Evolutionary conservation across 2,797 vertebrate genomes (phyloP), one percentile per base, ranked within the genome.

Genomic region (Lycodopsis pacificus): DNA sequence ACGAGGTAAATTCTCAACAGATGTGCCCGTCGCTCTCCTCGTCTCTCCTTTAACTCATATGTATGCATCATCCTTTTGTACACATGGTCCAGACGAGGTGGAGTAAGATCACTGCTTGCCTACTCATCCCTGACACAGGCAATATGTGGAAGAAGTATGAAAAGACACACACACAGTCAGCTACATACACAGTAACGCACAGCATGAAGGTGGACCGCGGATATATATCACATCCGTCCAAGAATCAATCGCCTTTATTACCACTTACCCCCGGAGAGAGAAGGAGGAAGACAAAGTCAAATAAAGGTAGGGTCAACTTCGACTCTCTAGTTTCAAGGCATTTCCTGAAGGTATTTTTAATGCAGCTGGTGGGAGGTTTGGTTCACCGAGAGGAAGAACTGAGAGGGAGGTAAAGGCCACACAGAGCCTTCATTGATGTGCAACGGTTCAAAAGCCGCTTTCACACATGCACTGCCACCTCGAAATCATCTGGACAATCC

Each of bases 221-320:
- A 72, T 73, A 83, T 88, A 86, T 59, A 88, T 90, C 82, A 89
- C 69, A 82, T 84, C 68, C 46, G 49, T 77, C 80, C 78, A 63
- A 46, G 69, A 84, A 89, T 92, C 62, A 91, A 90, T 90, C 85
- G 91, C 75, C 38, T 86, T 90, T 91, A 92, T 89, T 90, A 81
- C 81, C 69, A 56, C 68, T 82, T 80, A 89, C 58, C 66, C 64
- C 67, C 4, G 51, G 67, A 80, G 72, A 80, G 42, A 76, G 8
- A 34, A 3, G 20, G 36, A 65, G 22, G 56, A 42, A 32, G 46
- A 73, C 48, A 62, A 30, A 62, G 42, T 61, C 0, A 5, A 32
- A 57, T 25, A 46, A 62, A 63, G 36, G 34, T 4, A 44, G 38
- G 64, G 56, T 65, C 67, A 76, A 22, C 51, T 38, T 22, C n/a